A percentile compares a stretch with the other conserved stretches of the same genome.
These are phyloP conservation scores for Cheiracanthium punctorium DNA, from an alignment of 2,888 invertebrate species.

Conservation along the genomic window DNA sequence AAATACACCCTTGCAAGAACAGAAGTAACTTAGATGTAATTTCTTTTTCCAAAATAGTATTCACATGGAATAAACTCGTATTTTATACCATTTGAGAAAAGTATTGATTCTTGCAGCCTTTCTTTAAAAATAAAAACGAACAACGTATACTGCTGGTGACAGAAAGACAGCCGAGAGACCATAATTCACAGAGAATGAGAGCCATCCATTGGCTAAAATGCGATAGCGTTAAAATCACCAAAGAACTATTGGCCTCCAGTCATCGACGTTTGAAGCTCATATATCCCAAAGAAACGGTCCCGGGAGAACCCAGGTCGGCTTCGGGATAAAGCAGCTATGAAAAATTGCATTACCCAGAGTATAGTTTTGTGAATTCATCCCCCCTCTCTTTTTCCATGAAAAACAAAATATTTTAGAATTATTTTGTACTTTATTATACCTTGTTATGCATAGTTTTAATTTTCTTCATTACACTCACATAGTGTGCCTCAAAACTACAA, in stretches of 20 bases:
- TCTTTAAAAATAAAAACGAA: not conserved
- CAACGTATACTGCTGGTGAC: not conserved
- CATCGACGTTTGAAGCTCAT: conserved; percentile 1
- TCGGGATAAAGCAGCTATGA: not conserved
- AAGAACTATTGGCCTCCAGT: conserved; percentile 13
- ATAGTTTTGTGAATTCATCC: no score
- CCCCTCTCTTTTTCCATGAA: no score
- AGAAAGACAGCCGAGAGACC: not conserved
- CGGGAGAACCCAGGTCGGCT: not conserved
- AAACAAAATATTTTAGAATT: no score
- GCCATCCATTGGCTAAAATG: not conserved
- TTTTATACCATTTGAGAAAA: not conserved
- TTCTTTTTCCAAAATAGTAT: no score
- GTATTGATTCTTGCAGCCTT: not conserved
- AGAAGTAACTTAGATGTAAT: no score
- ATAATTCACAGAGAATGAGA: not conserved
- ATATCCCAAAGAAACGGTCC: not conserved
- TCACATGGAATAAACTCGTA: no score
- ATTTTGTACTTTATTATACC: no score
- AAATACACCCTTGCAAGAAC: no score
- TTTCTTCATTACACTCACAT: no score
- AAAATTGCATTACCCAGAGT: not conserved
- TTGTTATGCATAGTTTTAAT: no score
- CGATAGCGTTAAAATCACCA: conserved; percentile 7
- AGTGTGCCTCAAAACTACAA: no score